Conservation (phyloP, 1,140 invertebrate species). For the Drosophila simulans region DNA sequence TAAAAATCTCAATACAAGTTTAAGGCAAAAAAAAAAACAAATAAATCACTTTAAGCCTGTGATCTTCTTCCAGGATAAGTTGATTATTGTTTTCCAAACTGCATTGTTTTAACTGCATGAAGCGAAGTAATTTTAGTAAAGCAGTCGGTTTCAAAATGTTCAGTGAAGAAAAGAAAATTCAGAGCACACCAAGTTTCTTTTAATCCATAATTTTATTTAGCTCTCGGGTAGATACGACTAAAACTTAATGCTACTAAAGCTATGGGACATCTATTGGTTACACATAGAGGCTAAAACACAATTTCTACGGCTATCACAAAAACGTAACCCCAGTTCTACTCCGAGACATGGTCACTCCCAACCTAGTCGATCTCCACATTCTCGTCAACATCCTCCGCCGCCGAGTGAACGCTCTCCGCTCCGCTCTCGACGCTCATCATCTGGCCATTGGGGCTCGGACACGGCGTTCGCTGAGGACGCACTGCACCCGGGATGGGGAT, state of each 20-base stretch:
- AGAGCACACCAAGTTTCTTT: background rate
- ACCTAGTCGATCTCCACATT: conserved; percentile 83
- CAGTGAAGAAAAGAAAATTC: too few relatives aligned
- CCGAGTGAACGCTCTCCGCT: conserved; percentile 66
- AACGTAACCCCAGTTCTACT: conserved; percentile 10
- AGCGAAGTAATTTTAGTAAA: too few relatives aligned
- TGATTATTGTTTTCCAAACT: too few relatives aligned
- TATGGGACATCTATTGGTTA: conserved; percentile 40
- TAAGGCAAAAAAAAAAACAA: too few relatives aligned
- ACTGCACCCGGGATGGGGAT: conserved; percentile 29
- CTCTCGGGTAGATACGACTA: conserved; percentile 46
- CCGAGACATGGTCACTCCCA: background rate
- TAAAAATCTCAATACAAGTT: too few relatives aligned
- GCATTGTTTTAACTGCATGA: too few relatives aligned
- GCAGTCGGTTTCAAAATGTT: too few relatives aligned
- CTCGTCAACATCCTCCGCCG: conserved; percentile 68
- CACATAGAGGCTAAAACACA: conserved; percentile 48
- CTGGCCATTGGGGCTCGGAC: conserved; percentile 50
- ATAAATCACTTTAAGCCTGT: too few relatives aligned
- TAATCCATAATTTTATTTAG: conserved; percentile 50
- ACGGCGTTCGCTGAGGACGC: conserved; percentile 50
- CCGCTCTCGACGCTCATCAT: conserved; percentile 61
- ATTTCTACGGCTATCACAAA: conserved; percentile 65
- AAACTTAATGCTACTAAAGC: conserved; percentile 74
- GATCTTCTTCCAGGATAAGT: too few relatives aligned